Percentiles rank a stretch among this genome's conserved stretches.
Conservation (phyloP, 2,113 vertebrate species). For the Leucosticte australis region DNA sequence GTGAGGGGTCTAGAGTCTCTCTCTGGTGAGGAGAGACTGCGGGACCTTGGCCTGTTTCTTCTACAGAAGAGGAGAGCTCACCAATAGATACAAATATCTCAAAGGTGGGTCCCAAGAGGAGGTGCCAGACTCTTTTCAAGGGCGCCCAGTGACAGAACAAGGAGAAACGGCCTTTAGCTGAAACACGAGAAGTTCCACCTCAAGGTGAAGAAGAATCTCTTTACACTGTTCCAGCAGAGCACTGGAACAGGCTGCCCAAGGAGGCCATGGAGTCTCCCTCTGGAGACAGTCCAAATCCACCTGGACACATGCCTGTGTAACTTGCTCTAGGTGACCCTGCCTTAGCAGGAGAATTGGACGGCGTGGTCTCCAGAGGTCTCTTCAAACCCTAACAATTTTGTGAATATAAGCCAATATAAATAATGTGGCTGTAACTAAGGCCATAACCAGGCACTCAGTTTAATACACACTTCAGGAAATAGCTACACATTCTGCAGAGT, state of each 20-base stretch:
- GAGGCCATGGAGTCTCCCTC: neutral
- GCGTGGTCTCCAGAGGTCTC: no score
- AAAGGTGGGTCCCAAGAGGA: neutral
- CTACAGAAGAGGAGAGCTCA: neutral
- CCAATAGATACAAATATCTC: neutral
- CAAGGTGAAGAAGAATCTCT: neutral
- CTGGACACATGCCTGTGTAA: neutral
- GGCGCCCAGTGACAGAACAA: neutral
- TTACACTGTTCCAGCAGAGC: neutral
- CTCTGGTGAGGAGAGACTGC: neutral
- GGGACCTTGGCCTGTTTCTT: neutral
- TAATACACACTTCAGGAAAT: neutral
- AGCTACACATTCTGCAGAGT: no score
- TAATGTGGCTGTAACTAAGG: neutral
- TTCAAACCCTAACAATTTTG: neutral
- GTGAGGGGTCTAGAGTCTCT: neutral
- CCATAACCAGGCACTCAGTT: neutral
- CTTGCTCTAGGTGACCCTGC: neutral
- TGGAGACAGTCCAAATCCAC: neutral
- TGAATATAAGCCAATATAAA: neutral
- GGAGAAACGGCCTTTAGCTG: neutral
- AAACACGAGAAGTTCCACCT: neutral
- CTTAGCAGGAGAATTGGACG: neutral
- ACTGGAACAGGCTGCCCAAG: neutral
- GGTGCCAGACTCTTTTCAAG: neutral